phyloP scores from a whole-genome alignment of 1,140 invertebrate species.

The Sitophilus oryzae region DNA sequence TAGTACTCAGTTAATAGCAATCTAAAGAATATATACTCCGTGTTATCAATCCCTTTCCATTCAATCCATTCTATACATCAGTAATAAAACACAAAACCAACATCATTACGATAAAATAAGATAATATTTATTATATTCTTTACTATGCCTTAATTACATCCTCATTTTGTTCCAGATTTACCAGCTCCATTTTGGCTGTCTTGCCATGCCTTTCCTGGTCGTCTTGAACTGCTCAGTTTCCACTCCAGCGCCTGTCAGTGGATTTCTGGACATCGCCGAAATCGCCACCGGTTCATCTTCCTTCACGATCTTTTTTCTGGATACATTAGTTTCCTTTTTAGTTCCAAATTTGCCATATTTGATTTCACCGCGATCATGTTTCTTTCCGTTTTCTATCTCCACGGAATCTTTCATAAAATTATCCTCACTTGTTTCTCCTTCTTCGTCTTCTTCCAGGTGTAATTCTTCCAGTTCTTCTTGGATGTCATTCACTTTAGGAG shows the following conservation, averaged over 20 bases:
- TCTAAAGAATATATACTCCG: too few relatives aligned
- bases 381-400: not conserved
- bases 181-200: conserved; percentile 26
- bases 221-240: conserved; percentile 25
- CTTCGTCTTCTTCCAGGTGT: conserved; percentile 6
- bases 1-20: too few relatives aligned
- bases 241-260: conserved; percentile 31
- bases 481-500: conserved; percentile 2
- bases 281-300: conserved; percentile 1
- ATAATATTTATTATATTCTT: too few relatives aligned
- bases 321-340: not conserved
- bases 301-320: conserved; percentile 1
- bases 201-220: conserved; percentile 18
- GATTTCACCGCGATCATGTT: not conserved
- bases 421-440: not conserved
- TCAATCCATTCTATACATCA: too few relatives aligned
- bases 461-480: conserved; percentile 13
- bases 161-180: too few relatives aligned
- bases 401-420: not conserved
- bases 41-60: too few relatives aligned
- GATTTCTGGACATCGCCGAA: conserved; percentile 32
- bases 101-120: too few relatives aligned
- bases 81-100: too few relatives aligned
- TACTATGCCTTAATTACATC: too few relatives aligned
- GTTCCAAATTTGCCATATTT: not conserved